Conservation (phyloP, 2,797 vertebrate genomes). For the Cirrhinus mrigala region DNA sequence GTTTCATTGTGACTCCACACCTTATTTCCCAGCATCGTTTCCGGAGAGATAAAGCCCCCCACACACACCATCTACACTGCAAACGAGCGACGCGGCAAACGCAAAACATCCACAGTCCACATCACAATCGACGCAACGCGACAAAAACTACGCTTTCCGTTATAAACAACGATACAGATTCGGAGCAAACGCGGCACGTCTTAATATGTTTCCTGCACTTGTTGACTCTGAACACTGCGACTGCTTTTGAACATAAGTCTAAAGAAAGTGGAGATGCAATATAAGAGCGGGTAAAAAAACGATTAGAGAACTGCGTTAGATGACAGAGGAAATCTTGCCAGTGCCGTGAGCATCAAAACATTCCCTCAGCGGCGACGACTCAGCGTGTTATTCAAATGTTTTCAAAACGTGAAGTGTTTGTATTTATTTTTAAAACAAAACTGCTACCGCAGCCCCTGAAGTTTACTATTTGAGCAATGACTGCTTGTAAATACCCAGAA, state of each 20-base stretch:
- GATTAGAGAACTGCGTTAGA: not conserved
- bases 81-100: conserved; percentile 8
- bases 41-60: not conserved
- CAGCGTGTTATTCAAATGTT: not conserved
- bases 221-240: conserved; percentile 30
- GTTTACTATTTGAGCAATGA: not conserved
- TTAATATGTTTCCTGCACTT: conserved; percentile 10
- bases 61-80: not conserved
- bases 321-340: not conserved
- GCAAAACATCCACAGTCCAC: too few species aligned
- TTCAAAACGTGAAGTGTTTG: not conserved
- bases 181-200: not conserved
- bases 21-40: not conserved
- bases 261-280: not conserved
- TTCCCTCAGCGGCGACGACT: not conserved
- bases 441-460: not conserved
- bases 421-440: not conserved
- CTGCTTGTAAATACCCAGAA: not conserved
- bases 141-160: not conserved
- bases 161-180: not conserved
- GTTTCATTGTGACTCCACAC: not conserved
- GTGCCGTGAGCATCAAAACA: not conserved
- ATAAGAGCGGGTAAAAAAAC: not conserved
- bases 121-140: conserved; percentile 7
- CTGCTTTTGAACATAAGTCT: too few species aligned